Conservation (phyloP, 2,113 vertebrate species). For the Lethenteron camtschaticum region DNA sequence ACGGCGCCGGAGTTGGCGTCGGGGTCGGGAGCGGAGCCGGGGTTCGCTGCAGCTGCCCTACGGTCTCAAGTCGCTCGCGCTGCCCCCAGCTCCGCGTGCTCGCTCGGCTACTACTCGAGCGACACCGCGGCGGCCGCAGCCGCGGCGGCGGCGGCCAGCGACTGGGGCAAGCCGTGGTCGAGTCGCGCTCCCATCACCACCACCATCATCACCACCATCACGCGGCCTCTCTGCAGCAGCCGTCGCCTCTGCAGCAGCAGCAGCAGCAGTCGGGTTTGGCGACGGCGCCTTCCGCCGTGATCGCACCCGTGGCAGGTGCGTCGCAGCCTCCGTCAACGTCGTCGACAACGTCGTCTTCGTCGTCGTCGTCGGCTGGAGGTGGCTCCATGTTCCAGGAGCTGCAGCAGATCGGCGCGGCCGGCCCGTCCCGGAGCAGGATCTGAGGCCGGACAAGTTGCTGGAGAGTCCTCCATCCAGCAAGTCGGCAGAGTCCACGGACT, state of each 20-base stretch:
- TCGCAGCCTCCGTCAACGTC: no score
- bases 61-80: not conserved
- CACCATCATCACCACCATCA: no score
- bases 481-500: not conserved
- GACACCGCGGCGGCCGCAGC: not conserved
- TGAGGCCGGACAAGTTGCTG: not conserved
- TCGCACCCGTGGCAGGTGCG: no score
- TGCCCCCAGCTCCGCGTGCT: not conserved
- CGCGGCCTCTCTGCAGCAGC: not conserved
- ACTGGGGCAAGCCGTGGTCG: not conserved
- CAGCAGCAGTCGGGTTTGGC: no score
- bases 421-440: not conserved
- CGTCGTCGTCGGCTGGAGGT: not conserved
- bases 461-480: not conserved
- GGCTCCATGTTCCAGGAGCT: constrained; percentile 5
- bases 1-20: not conserved
- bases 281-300: no score
- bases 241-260: not conserved
- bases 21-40: not conserved
- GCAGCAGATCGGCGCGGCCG: not conserved
- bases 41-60: not conserved
- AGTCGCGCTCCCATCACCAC: not conserved
- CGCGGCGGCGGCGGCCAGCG: not conserved
- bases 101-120: not conserved
- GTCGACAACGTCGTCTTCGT: not conserved